These are phyloP conservation scores for Bombyx mandarina DNA, from an alignment of 1,140 invertebrate genomes.

Conservation along the genomic window DNA sequence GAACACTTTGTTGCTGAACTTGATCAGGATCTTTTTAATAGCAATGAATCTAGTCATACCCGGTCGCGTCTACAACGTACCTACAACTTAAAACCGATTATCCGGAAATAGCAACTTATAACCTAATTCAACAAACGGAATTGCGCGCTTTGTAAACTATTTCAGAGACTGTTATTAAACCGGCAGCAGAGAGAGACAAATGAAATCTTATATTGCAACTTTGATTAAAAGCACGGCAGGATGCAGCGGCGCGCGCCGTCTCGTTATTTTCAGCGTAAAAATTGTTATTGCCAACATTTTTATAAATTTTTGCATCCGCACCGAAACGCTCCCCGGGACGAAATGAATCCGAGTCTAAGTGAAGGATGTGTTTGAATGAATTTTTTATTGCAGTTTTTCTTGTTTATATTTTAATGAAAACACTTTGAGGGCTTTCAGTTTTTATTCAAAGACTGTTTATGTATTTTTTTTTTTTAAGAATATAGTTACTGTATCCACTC, in stretches of 20 bases:
- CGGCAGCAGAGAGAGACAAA: conserved; percentile 30
- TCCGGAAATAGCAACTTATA: neutral
- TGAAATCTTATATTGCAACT: conserved; percentile 42
- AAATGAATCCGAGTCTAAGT: neutral
- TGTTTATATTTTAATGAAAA: too few relatives aligned
- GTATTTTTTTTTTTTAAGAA: too few relatives aligned
- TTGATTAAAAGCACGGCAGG: conserved; percentile 26
- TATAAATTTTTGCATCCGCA: conserved; percentile 4
- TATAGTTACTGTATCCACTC: too few relatives aligned
- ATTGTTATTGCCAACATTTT: conserved; percentile 15
- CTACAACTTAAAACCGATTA: neutral
- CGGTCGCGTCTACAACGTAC: too few relatives aligned
- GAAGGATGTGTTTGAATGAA: neutral
- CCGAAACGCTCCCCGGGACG: neutral
- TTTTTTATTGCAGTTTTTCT: neutral
- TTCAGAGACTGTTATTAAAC: conserved; percentile 48
- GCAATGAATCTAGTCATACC: too few relatives aligned
- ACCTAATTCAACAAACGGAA: conserved; percentile 6
- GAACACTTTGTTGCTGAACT: too few relatives aligned
- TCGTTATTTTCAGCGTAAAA: conserved; percentile 22
- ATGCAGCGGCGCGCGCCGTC: conserved; percentile 9
- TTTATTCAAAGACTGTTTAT: too few relatives aligned
- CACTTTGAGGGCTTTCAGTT: too few relatives aligned
- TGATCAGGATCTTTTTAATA: too few relatives aligned
- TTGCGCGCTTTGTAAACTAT: conserved; percentile 27